Conservation (phyloP, 2,888 invertebrate genomes). For the Bursaphelenchus okinawaensis region DNA sequence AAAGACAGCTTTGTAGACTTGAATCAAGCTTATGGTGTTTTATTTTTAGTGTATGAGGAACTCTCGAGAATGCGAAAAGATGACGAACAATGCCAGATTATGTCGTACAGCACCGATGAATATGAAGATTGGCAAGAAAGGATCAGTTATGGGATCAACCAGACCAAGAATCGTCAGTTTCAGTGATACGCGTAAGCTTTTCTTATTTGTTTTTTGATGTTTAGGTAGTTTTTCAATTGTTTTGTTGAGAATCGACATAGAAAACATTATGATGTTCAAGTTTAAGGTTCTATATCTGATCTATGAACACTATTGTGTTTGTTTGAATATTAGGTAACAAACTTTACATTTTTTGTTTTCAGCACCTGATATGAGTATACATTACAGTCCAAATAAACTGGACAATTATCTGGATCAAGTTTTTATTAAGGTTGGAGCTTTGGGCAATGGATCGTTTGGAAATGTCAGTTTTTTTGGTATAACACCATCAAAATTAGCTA, state of each 20-base stretch:
- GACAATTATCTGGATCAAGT: conserved; percentile 69
- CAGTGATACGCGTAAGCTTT: neutral
- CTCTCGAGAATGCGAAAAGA: neutral
- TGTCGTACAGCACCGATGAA: neutral
- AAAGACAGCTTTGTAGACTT: no score
- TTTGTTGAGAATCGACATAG: no score
- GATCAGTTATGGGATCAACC: neutral
- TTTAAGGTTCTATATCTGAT: no score
- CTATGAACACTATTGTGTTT: no score
- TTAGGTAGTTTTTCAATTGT: no score
- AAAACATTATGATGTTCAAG: no score
- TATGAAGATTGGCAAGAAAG: neutral
- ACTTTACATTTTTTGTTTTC: neutral
- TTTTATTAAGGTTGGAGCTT: conserved; percentile 65
- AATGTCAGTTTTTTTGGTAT: conserved; percentile 59
- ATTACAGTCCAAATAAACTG: conserved; percentile 58
- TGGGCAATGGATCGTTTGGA: conserved; percentile 74
- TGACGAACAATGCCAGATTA: neutral
- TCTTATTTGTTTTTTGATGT: neutral
- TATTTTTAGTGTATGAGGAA: neutral
- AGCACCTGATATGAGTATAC: conserved; percentile 31
- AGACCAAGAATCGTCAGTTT: neutral
- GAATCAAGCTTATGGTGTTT: no score
- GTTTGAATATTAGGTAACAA: no score
- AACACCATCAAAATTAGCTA: neutral